These are phyloP conservation scores for Macrosiphum euphorbiae DNA, from an alignment of 2,888 invertebrate genomes.

Conservation along the genomic window DNA sequence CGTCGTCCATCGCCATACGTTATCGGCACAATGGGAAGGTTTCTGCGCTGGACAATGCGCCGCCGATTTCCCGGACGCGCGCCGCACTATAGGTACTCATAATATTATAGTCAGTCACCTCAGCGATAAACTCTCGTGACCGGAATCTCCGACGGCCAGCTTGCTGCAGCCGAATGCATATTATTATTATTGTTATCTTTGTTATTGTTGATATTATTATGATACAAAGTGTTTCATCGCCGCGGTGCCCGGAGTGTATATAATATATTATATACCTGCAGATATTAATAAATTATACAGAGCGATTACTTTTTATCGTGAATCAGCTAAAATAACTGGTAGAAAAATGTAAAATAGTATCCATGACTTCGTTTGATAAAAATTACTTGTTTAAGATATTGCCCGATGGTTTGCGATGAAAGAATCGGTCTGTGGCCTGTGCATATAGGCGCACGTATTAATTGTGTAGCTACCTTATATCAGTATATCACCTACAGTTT, in stretches of 20 bases:
- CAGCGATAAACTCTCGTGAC: slow-evolving; percentile 52
- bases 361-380: neutral
- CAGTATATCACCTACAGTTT: neutral
- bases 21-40: slow-evolving; percentile 38
- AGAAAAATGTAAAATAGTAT: neutral
- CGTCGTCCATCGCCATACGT: slow-evolving; percentile 16
- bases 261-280: neutral
- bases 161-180: neutral
- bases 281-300: neutral
- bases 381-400: neutral
- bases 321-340: neutral
- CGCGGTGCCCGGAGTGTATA: neutral
- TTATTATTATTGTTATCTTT: neutral
- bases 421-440: neutral
- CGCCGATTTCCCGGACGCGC: slow-evolving; percentile 48
- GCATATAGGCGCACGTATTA: neutral
- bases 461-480: neutral
- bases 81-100: neutral
- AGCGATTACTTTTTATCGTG: neutral
- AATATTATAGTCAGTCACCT: neutral
- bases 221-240: too few species aligned
- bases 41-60: slow-evolving; percentile 52
- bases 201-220: neutral
- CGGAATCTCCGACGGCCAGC: slow-evolving; percentile 37
- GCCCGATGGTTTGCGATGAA: neutral